These are phyloP conservation scores for Nomada fabriciana DNA, from an alignment of 2,888 invertebrate species.

Conservation along the genomic window DNA sequence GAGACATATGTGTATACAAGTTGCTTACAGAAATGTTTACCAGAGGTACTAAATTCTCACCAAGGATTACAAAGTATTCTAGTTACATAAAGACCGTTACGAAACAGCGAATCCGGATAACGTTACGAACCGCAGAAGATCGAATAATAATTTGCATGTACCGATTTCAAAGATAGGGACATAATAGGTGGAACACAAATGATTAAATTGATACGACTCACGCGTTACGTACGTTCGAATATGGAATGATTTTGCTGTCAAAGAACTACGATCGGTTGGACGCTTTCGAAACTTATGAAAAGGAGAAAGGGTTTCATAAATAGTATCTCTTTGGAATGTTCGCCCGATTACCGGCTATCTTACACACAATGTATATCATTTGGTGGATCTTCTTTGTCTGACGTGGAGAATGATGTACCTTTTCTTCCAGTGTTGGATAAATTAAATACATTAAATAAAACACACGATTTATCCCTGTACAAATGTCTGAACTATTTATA, in stretches of 20 bases:
- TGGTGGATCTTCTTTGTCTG: not conserved
- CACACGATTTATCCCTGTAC: too few relatives aligned
- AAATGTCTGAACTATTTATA: too few relatives aligned
- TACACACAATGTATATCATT: conserved; percentile 38
- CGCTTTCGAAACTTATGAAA: conserved; percentile 12
- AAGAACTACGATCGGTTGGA: conserved; percentile 6
- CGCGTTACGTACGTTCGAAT: not conserved
- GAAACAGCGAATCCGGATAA: conserved; percentile 70
- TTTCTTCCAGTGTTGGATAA: too few relatives aligned
- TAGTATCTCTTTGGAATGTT: conserved; percentile 35
- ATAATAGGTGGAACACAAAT: not conserved
- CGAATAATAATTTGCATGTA: conserved; percentile 49
- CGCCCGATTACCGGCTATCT: conserved; percentile 34
- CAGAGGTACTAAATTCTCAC: conserved; percentile 34
- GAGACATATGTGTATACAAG: not conserved
- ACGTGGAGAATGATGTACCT: not conserved
- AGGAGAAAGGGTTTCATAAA: conserved; percentile 20
- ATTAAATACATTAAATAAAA: too few relatives aligned
- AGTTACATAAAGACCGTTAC: conserved; percentile 70
- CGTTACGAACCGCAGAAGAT: conserved; percentile 60
- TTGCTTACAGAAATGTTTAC: conserved; percentile 1
- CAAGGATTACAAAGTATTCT: conserved; percentile 45
- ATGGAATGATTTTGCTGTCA: conserved; percentile 3
- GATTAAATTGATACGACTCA: not conserved
- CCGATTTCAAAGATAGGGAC: conserved; percentile 19